A percentile compares a stretch with the other conserved stretches of the same genome.
Conservation (phyloP, 2,113 vertebrate species). For the Charadrius vociferus region DNA sequence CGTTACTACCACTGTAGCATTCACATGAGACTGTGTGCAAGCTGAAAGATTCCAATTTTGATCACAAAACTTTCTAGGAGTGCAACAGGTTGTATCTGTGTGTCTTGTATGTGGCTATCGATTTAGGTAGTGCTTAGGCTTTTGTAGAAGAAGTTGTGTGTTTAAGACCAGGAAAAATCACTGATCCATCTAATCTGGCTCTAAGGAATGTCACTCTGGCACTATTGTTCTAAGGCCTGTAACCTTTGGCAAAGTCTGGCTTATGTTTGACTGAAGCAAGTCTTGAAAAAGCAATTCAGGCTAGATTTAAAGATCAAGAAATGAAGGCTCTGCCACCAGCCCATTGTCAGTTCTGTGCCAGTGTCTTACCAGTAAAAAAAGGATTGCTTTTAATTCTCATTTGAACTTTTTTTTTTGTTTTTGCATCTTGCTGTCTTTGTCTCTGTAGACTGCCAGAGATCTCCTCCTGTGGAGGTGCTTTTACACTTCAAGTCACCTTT, state of each 20-base stretch:
- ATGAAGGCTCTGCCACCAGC: not conserved
- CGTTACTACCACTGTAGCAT: not conserved
- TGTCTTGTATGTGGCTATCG: not conserved
- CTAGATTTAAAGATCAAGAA: not conserved
- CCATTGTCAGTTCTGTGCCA: not conserved
- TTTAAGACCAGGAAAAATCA: not conserved
- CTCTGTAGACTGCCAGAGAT: not conserved
- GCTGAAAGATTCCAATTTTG: not conserved
- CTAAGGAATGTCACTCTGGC: not conserved
- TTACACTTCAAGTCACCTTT: not conserved
- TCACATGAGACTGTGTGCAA: not conserved
- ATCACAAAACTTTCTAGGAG: not conserved
- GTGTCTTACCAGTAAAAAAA: not conserved
- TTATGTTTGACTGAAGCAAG: not conserved
- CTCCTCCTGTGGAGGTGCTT: not conserved
- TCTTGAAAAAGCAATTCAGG: not conserved
- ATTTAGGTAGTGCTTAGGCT: not conserved
- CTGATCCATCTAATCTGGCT: not conserved
- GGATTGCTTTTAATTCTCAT: not conserved
- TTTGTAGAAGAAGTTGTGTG: not conserved
- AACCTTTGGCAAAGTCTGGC: not conserved
- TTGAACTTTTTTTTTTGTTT: not conserved
- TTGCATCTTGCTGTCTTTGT: not conserved
- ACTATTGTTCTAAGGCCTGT: not conserved
- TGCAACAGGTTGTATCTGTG: not conserved